These are phyloP conservation scores for Ciconia maguari DNA, from an alignment of 2,113 vertebrate species.

Conservation along the genomic window DNA sequence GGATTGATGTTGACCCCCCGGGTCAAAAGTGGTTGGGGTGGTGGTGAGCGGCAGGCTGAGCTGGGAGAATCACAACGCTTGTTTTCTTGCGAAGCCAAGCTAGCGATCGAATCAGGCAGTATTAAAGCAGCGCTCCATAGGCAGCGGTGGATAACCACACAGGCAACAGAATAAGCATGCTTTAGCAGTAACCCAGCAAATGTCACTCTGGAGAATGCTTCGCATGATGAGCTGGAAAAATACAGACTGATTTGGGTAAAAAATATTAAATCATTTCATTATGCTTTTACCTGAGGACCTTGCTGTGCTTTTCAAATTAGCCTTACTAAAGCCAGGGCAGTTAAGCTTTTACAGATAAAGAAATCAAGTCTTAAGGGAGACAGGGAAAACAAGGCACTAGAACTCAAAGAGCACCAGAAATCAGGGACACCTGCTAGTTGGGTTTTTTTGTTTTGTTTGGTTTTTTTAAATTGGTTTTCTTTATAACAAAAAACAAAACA, in stretches of 20 bases:
- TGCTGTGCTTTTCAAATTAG: background rate
- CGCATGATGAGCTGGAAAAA: background rate
- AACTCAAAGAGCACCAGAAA: background rate
- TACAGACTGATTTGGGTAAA: background rate
- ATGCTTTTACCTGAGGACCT: background rate
- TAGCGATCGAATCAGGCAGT: background rate
- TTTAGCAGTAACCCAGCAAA: background rate
- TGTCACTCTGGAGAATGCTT: background rate
- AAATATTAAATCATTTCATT: background rate
- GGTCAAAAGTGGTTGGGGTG: background rate
- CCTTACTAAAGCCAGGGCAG: background rate
- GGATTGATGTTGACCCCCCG: background rate
- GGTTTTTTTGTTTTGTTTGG: too few relatives aligned
- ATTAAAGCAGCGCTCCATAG: background rate
- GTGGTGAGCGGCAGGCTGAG: background rate
- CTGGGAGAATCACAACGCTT: background rate
- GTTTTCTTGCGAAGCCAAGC: background rate
- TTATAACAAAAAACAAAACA: background rate
- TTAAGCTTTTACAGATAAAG: background rate
- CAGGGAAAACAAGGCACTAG: background rate
- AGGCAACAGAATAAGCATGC: background rate
- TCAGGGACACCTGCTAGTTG: background rate
- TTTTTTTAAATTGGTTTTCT: background rate
- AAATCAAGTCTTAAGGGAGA: background rate
- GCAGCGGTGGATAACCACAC: background rate